Percentiles rank a stretch among this genome's conserved stretches.
These are phyloP conservation scores for Priocnemis perturbator DNA, from an alignment of 2,888 invertebrate genomes.

Conservation along the genomic window DNA sequence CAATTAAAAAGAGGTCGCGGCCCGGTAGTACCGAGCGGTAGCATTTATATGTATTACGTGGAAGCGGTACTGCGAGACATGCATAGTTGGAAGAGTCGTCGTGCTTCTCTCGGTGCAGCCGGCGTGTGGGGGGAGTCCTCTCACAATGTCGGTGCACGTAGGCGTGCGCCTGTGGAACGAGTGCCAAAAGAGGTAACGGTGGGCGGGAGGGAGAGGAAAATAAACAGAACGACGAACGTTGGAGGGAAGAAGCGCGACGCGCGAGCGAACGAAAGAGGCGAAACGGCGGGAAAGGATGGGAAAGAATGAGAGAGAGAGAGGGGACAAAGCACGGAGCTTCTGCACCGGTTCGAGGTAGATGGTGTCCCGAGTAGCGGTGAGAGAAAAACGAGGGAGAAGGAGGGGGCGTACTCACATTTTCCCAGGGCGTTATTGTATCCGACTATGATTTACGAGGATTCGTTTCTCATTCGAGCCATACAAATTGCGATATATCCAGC, in stretches of 20 bases:
- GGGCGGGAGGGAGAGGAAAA: neutral
- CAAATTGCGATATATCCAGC: slow-evolving; percentile 47
- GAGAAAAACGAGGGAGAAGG: neutral
- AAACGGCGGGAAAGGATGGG: neutral
- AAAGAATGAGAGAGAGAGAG: neutral
- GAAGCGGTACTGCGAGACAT: neutral
- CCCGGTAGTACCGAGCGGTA: neutral
- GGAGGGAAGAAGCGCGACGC: neutral
- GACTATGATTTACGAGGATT: slow-evolving; percentile 54
- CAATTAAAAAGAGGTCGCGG: slow-evolving; percentile 40
- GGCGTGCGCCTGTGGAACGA: slow-evolving; percentile 9
- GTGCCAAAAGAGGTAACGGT: slow-evolving; percentile 14
- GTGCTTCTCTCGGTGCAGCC: neutral
- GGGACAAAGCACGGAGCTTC: neutral
- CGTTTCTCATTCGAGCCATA: slow-evolving; percentile 49
- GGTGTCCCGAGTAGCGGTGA: neutral
- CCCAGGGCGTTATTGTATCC: slow-evolving; percentile 46
- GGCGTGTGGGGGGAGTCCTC: neutral
- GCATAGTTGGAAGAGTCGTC: neutral
- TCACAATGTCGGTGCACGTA: neutral
- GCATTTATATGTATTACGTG: slow-evolving; percentile 13
- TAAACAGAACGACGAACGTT: neutral
- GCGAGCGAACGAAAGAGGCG: neutral
- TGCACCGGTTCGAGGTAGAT: neutral
- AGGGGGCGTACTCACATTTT: slow-evolving; percentile 27